Percentiles rank a stretch among this genome's conserved stretches.
Conservation (phyloP, 2,888 invertebrate genomes). For the Pseudolycoriella hygida region DNA sequence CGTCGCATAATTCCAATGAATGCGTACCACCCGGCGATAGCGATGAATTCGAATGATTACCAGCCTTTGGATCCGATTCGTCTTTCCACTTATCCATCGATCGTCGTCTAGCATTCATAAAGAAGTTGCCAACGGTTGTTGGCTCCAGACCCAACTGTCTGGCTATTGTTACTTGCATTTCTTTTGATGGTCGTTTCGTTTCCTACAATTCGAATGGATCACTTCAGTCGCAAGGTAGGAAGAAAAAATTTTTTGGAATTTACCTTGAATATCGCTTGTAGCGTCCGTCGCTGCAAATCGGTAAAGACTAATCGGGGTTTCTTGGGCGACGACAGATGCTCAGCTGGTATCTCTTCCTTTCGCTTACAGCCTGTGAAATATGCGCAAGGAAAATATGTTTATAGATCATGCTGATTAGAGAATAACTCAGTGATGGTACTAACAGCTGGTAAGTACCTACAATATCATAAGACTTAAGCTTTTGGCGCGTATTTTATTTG, state of each 20-base stretch:
- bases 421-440: no score
- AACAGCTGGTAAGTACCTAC: no score
- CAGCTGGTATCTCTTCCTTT: slow-evolving; percentile 77
- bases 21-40: slow-evolving; percentile 18
- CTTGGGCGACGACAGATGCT: slow-evolving; percentile 85
- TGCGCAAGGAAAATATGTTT: background rate
- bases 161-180: slow-evolving; percentile 99
- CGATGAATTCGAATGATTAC: slow-evolving; percentile 7
- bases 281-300: slow-evolving; percentile 98
- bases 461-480: no score
- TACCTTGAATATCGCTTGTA: slow-evolving; percentile 99
- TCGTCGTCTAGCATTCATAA: slow-evolving; percentile 98
- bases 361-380: slow-evolving; percentile 70
- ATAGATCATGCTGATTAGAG: no score
- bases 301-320: slow-evolving; percentile 99
- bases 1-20: slow-evolving; percentile 22
- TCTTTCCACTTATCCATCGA: slow-evolving; percentile 98
- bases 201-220: slow-evolving; percentile 42
- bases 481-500: no score
- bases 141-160: slow-evolving; percentile 93
- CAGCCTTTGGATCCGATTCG: slow-evolving; percentile 32
- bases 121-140: slow-evolving; percentile 98
- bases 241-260: background rate
- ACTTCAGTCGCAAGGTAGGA: background rate
- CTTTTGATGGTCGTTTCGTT: slow-evolving; percentile 97